phyloP scores from a whole-genome alignment of 2,113 vertebrate genomes.

The Charadrius vociferus region DNA sequence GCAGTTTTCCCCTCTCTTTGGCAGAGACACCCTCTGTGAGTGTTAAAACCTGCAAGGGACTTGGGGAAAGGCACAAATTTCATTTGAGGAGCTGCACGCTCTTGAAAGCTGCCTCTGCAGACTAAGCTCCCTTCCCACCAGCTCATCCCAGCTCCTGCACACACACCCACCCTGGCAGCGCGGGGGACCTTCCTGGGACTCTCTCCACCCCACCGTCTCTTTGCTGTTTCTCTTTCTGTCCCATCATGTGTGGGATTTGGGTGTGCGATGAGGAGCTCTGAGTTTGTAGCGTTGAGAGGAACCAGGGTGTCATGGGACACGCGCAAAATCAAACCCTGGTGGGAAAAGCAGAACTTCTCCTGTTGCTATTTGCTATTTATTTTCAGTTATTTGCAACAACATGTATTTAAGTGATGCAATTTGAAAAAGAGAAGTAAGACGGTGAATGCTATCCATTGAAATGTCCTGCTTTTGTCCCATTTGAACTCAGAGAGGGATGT shows the following conservation, averaged over 20 bases:
- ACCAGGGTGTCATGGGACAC: not conserved
- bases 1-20: not conserved
- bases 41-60: not conserved
- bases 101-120: not conserved
- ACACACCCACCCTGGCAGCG: fast-evolving
- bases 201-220: fast-evolving
- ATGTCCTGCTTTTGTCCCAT: not conserved
- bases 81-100: fast-evolving
- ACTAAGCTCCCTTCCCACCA: not conserved
- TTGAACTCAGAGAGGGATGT: not conserved
- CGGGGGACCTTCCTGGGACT: not conserved
- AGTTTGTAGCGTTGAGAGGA: not conserved
- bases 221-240: not conserved
- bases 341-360: not conserved
- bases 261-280: not conserved
- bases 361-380: not conserved
- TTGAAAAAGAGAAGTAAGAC: not conserved
- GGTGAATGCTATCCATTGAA: fast-evolving
- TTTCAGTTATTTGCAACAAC: not conserved
- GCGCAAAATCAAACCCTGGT: not conserved
- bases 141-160: not conserved
- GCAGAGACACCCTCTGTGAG: not conserved
- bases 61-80: not conserved
- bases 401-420: not conserved
- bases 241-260: fast-evolving